These are phyloP conservation scores for Stegana nigrithorax DNA, from an alignment of 2,888 invertebrate genomes.

Conservation along the genomic window DNA sequence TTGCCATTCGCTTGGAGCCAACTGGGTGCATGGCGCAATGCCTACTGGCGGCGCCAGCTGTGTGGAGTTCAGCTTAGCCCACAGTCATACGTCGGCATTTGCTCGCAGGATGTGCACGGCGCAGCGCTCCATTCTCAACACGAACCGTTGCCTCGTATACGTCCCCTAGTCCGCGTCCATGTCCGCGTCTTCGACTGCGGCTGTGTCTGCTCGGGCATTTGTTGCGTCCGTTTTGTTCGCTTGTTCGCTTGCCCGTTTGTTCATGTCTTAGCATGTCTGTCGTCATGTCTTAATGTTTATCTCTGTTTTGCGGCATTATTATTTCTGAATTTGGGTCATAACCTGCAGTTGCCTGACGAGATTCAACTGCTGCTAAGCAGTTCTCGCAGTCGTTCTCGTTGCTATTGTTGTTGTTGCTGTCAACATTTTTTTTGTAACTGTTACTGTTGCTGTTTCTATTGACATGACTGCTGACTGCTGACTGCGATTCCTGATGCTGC, in stretches of 20 bases:
- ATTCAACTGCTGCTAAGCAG: neutral
- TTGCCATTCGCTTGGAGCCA: neutral
- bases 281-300: constrained; percentile 19
- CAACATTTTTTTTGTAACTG: neutral
- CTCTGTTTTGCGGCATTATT: constrained; percentile 20
- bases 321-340: constrained; percentile 19
- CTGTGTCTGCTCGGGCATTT: too few relatives aligned
- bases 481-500: too few relatives aligned
- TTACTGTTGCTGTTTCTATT: constrained; percentile 20
- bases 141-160: too few relatives aligned
- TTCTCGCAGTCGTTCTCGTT: neutral
- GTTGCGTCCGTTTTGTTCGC: too few relatives aligned
- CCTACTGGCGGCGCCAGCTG: neutral
- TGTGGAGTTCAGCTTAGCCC: too few relatives aligned
- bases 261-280: neutral
- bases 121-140: too few relatives aligned
- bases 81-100: too few relatives aligned
- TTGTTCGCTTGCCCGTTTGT: neutral
- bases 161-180: too few relatives aligned
- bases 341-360: constrained; percentile 10
- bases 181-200: too few relatives aligned
- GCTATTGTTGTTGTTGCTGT: constrained; percentile 21
- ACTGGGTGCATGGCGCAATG: neutral
- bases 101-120: too few relatives aligned
- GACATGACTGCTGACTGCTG: constrained; percentile 22